These are phyloP conservation scores for Anguilla marmorata DNA, from an alignment of 2,797 vertebrate species.

Conservation along the genomic window DNA sequence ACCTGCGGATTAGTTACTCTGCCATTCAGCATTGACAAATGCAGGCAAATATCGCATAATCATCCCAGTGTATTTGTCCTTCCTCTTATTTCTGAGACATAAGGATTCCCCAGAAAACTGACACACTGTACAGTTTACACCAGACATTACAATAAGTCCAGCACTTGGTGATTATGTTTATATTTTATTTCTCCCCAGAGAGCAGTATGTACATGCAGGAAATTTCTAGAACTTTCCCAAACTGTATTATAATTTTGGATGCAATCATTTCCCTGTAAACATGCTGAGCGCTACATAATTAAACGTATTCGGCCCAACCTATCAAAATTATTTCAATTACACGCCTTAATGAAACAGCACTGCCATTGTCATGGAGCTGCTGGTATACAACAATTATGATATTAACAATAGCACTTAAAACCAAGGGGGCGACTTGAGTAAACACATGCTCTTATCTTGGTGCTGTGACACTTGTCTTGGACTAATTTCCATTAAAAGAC, in stretches of 20 bases:
- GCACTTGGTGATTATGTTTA: slow-evolving; percentile 54
- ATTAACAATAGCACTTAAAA: slow-evolving; percentile 82
- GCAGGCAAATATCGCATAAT: neutral
- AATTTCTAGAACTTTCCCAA: slow-evolving; percentile 71
- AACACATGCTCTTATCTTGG: slow-evolving; percentile 75
- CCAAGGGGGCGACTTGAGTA: slow-evolving; percentile 76
- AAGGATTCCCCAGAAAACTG: slow-evolving; percentile 10
- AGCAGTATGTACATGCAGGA: slow-evolving; percentile 57
- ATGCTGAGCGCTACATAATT: slow-evolving; percentile 76
- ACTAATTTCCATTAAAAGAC: slow-evolving; percentile 69
- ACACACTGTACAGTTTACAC: neutral
- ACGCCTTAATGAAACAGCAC: slow-evolving; percentile 81
- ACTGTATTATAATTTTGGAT: slow-evolving; percentile 73
- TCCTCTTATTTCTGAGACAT: neutral
- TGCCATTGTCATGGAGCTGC: slow-evolving; percentile 72
- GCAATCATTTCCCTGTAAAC: slow-evolving; percentile 79
- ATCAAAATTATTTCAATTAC: slow-evolving; percentile 85
- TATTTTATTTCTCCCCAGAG: slow-evolving; percentile 59
- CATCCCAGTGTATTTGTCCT: neutral
- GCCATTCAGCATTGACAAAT: neutral
- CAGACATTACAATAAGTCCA: slow-evolving; percentile 36
- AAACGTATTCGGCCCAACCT: slow-evolving; percentile 79
- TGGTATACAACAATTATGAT: slow-evolving; percentile 79
- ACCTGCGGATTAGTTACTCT: neutral
- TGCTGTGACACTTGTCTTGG: slow-evolving; percentile 71